Base-by-base conservation (phyloP, 1,140 invertebrate species). In the Eubasilissa regina region DNA sequence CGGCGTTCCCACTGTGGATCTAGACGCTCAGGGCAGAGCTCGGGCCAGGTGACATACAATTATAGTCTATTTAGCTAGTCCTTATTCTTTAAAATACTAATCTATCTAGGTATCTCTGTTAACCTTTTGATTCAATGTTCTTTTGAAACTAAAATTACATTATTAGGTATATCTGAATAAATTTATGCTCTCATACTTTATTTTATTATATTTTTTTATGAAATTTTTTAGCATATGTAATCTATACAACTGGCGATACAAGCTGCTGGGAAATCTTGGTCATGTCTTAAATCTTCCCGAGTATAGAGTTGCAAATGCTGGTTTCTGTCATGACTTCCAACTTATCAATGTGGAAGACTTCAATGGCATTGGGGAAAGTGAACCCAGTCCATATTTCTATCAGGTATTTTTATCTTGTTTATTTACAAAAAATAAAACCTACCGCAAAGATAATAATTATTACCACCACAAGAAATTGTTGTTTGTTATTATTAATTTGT, bases 361-460 rank as follows among this genome's bases (percentile, higher is more conserved):
- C 87, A 98, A 99, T 86, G 97, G 97, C 9, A 92, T 96, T 15
- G 98, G 99, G 0, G 99, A 99, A 89, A 95, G 96, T 11, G 98
- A 99, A 86, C 99, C 99, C 0, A 98, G 96, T 89, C 97, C 98
- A 0, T 99, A 98, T 87, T 99, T 99, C 86, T 99, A 99, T 89
- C 97, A 98, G 91, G 95, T 94, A 84, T 11, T 35, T 15, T 13
- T 35, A 35, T 35, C 25, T 35, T 35, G 25, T 35, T 35, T 35
- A 35, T 35, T 35, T 35, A 35, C 25, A 35, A 35, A 35, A 35
- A 35, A 6, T 35, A 35, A 3, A 35, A 35, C 25, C 1, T 35
- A 35, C 25, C 25, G 25, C 25, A 35, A 35, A 35, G 25, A 35
- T 35, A 35, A 35, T 35, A 35, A 1, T 1, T 35, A 35, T 35